A percentile compares a stretch with the other conserved stretches of the same genome.
phyloP scores from a whole-genome alignment of 2,888 invertebrate species.

The Himalopsyche anomala region DNA sequence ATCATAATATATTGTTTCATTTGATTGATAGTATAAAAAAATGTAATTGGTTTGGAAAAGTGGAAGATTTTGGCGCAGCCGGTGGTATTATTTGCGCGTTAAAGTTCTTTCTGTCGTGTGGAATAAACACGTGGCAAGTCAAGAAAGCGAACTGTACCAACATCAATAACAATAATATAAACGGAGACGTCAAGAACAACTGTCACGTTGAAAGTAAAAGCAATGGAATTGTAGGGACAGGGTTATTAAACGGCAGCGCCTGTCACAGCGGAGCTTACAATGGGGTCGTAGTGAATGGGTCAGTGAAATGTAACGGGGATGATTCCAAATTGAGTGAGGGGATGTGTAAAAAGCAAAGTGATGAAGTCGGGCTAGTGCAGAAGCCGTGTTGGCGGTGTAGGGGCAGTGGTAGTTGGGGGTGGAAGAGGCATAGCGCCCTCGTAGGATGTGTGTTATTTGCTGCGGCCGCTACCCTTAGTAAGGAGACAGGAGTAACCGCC shows the following conservation, averaged over 20 bases:
- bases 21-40: constrained; percentile 63
- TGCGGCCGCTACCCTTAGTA: constrained; percentile 91
- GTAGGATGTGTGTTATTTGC: constrained; percentile 81
- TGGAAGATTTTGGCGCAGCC: constrained; percentile 62
- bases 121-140: constrained; percentile 62
- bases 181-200: constrained; percentile 56
- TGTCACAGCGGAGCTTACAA: constrained; percentile 53
- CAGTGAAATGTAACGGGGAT: constrained; percentile 58
- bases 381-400: constrained; percentile 57
- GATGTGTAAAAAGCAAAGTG: constrained; percentile 43
- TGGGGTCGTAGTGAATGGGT: constrained; percentile 58
- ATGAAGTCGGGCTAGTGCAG: constrained; percentile 22
- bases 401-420: constrained; percentile 68
- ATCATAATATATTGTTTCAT: constrained; percentile 62
- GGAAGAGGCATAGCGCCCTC: constrained; percentile 78
- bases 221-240: constrained; percentile 57
- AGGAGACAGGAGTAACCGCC: constrained; percentile 96
- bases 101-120: constrained; percentile 63
- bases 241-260: constrained; percentile 50
- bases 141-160: constrained; percentile 50
- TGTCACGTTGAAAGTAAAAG: constrained; percentile 50
- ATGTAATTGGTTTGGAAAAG: constrained; percentile 64
- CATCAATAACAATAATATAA: constrained; percentile 57
- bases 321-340: constrained; percentile 52
- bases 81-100: constrained; percentile 63